Evolutionary conservation across 1,140 invertebrate species (phyloP), one percentile per base, ranked within the genome.

Genomic region (Listronotus bonariensis): DNA sequence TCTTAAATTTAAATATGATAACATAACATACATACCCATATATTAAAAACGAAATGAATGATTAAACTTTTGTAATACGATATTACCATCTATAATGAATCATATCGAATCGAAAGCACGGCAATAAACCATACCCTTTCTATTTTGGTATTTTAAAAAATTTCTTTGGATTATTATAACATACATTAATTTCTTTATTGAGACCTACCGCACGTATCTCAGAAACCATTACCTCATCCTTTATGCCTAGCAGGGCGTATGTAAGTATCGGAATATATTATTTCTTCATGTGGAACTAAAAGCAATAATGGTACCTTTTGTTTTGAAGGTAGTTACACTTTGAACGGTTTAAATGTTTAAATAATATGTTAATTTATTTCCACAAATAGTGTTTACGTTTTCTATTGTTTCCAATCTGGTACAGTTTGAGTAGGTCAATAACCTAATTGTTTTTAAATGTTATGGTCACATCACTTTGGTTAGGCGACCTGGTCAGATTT

Each of bases 201-300:
- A n/a, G 42, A 45, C 51, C 51, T 38, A 40, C 32, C 51, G n/a
- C 51, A 53, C 34, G 12, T 40, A 53, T 53, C 51, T 40, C 15
- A 53, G 51, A 55, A 55, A 36, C 40, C 53, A 55, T 55, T 55
- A 55, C 20, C 36, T 42, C 53, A 55, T 55, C 53, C 32, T 42
- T 18, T 55, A 55, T 55, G 36, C 53, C 41, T 55, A 55, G 53
- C 53, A 43, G 53, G 53, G 53, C 38, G 53, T 55, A 17, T 26
- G 20, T 42, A 55, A 36, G 18, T 55, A 55, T 55, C 20, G 51
- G 51, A 53, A 53, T 53, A 53, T 36, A 53, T 53, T 53, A 53
- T 53, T 53, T 10, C n/a, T 38, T 36, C 34, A 53, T 34, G 34
- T 36, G 32, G 32, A 53, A 34, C 17, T 12, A 31, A 36, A 53